Conservation (phyloP, 2,888 invertebrate species). For the Notodonta dromedarius region DNA sequence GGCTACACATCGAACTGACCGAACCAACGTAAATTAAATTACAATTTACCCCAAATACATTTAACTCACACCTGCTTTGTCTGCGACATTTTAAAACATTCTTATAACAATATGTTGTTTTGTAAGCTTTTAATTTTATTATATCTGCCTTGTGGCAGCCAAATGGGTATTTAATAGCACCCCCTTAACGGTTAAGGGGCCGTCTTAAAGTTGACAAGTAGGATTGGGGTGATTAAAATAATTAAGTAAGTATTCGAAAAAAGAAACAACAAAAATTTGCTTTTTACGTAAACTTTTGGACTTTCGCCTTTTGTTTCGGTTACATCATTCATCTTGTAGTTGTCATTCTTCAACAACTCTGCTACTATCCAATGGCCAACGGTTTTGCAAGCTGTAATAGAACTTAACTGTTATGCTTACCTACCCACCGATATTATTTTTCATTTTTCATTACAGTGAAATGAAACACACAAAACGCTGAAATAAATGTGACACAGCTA, state of each 20-base stretch:
- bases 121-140: conserved; percentile 55
- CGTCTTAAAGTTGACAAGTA: neutral
- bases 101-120: conserved; percentile 42
- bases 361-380: too few species aligned
- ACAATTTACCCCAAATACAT: conserved; percentile 33
- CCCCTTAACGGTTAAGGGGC: conserved; percentile 19
- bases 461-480: too few species aligned
- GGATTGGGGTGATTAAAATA: conserved; percentile 17
- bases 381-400: too few species aligned
- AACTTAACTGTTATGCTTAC: too few species aligned
- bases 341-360: too few species aligned
- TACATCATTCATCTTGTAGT: too few species aligned
- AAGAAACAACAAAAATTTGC: too few species aligned
- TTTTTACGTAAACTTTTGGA: too few species aligned
- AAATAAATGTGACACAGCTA: neutral
- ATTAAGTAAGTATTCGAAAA: neutral
- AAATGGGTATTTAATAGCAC: conserved; percentile 58
- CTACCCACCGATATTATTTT: too few species aligned
- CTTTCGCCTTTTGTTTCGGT: too few species aligned
- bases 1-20: too few species aligned
- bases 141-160: conserved; percentile 41
- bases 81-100: conserved; percentile 34
- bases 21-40: conserved; percentile 25
- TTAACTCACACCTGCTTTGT: conserved; percentile 41
- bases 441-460: too few species aligned